A percentile compares a stretch with the other conserved stretches of the same genome.
phyloP scores from a whole-genome alignment of 2,888 invertebrate genomes.

The Lasioglossum zephyrum region DNA sequence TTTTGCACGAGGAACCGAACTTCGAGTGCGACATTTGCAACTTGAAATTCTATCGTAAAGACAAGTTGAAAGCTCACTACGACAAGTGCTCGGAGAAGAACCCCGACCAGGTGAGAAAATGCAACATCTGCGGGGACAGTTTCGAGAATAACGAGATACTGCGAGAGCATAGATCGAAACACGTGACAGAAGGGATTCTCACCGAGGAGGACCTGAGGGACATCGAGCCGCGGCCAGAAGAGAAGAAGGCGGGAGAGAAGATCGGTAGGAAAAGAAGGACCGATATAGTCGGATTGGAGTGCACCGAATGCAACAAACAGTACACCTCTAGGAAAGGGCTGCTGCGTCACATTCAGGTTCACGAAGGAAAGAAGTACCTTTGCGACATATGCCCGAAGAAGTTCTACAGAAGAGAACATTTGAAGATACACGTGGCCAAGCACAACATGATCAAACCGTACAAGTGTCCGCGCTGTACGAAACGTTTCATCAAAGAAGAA shows the following conservation, averaged over 20 bases:
- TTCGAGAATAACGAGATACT: slow-evolving; percentile 82
- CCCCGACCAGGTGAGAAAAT: slow-evolving; percentile 83
- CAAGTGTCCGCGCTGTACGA: slow-evolving; percentile 81
- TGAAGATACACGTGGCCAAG: slow-evolving; percentile 83
- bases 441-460: slow-evolving; percentile 83
- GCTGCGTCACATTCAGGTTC: slow-evolving; percentile 81
- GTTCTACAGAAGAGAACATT: slow-evolving; percentile 81
- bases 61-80: slow-evolving; percentile 82
- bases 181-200: slow-evolving; percentile 82
- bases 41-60: slow-evolving; percentile 82
- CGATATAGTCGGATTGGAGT: slow-evolving; percentile 82
- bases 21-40: slow-evolving; percentile 83
- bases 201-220: slow-evolving; percentile 82
- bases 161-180: slow-evolving; percentile 80
- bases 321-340: slow-evolving; percentile 82
- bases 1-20: slow-evolving; percentile 82
- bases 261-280: slow-evolving; percentile 80
- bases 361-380: slow-evolving; percentile 83
- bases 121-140: slow-evolving; percentile 82
- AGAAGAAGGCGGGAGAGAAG: slow-evolving; percentile 77
- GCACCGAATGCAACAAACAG: slow-evolving; percentile 82
- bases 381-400: slow-evolving; percentile 84
- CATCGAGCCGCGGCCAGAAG: slow-evolving; percentile 78
- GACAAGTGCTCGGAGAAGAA: slow-evolving; percentile 83
- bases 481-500: slow-evolving; percentile 83